These are phyloP conservation scores for Blastobasis lacticolella DNA, from an alignment of 2,888 invertebrate genomes.

Conservation along the genomic window DNA sequence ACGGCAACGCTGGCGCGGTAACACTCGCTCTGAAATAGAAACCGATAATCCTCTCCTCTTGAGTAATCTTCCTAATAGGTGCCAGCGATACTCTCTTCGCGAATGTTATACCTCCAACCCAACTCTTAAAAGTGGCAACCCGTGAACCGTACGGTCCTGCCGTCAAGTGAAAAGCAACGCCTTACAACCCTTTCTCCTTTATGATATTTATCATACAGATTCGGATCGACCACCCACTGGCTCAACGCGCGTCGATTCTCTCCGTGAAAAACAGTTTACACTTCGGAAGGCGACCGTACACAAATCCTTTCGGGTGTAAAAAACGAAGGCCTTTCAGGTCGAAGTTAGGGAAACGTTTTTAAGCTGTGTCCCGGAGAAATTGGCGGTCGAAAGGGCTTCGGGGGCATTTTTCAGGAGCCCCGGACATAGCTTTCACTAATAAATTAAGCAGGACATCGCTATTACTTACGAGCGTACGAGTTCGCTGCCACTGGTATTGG, in stretches of 20 bases:
- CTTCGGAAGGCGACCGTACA: constrained; percentile 32
- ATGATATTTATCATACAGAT: too few species aligned
- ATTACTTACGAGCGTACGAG: constrained; percentile 4
- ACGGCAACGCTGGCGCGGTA: not conserved
- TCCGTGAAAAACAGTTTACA: constrained; percentile 25
- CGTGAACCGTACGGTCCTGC: too few species aligned
- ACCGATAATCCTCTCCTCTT: constrained; percentile 14
- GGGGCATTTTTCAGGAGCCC: constrained; percentile 43
- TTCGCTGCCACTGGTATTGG: too few species aligned
- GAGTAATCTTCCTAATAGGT: too few species aligned
- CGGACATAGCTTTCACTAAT: constrained; percentile 38
- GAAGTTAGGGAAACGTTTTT: constrained; percentile 49
- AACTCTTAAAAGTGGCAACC: too few species aligned
- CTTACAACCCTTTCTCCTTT: too few species aligned
- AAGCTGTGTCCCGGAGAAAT: constrained; percentile 51
- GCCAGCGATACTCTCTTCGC: too few species aligned
- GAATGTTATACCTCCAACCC: too few species aligned
- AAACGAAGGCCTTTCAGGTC: constrained; percentile 34
- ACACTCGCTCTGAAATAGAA: constrained; percentile 17
- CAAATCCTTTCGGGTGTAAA: constrained; percentile 43
- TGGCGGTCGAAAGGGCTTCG: constrained; percentile 41
- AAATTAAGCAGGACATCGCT: constrained; percentile 35
- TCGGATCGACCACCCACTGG: too few species aligned
- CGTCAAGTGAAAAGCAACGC: too few species aligned
- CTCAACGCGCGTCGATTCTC: constrained; percentile 11